These are phyloP conservation scores for Apistogramma diplotaenia DNA, from an alignment of 2,113 vertebrate genomes.

Conservation along the genomic window DNA sequence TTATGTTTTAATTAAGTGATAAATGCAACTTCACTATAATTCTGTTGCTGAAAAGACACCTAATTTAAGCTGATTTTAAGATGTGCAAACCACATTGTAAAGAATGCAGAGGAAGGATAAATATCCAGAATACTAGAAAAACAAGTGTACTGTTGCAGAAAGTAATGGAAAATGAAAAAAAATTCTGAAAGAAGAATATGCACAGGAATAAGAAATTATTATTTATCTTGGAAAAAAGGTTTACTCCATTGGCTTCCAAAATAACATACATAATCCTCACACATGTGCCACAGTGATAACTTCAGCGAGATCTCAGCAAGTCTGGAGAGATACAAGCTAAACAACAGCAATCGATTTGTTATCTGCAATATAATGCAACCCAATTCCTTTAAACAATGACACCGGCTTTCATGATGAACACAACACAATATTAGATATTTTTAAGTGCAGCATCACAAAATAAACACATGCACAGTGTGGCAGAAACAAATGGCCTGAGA, in stretches of 20 bases:
- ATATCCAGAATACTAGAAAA: neutral
- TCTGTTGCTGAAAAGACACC: neutral
- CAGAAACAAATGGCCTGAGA: neutral
- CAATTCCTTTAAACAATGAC: neutral
- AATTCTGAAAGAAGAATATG: neutral
- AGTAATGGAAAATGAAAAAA: neutral
- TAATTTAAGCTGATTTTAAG: neutral
- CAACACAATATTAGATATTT: neutral
- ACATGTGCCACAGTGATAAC: neutral
- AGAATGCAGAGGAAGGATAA: neutral
- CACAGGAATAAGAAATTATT: neutral
- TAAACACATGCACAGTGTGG: neutral
- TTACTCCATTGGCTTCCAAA: neutral
- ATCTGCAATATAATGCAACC: neutral
- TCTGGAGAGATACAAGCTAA: neutral
- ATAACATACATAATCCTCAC: neutral
- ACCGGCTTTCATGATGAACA: neutral
- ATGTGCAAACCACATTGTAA: neutral
- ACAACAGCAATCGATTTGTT: neutral
- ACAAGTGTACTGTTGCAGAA: neutral
- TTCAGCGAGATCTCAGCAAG: neutral
- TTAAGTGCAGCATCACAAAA: neutral
- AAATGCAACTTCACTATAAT: neutral
- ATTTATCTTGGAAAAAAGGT: neutral
- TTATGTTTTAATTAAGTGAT: neutral